Percentiles rank a stretch among this genome's conserved stretches.
These are phyloP conservation scores for Micrasema longulum DNA, from an alignment of 1,140 invertebrate genomes.

Conservation along the genomic window DNA sequence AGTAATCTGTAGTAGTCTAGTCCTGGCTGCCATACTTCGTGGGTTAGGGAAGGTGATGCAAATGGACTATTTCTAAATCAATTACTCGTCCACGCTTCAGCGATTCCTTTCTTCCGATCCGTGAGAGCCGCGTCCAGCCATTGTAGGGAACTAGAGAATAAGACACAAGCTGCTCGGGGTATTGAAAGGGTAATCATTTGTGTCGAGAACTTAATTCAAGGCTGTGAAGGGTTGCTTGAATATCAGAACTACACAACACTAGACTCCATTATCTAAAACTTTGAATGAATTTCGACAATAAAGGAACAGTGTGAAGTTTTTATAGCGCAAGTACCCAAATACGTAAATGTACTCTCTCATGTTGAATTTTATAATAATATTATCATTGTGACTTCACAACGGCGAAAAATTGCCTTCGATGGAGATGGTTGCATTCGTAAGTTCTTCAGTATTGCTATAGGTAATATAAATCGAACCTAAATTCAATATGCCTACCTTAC, in stretches of 20 bases:
- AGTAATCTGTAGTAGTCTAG: too few relatives aligned
- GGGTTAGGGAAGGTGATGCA: slow-evolving; percentile 4
- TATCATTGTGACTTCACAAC: too few relatives aligned
- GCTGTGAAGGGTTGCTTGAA: slow-evolving; percentile 23
- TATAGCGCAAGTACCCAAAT: too few relatives aligned
- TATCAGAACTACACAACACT: slow-evolving; percentile 2
- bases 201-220: slow-evolving; percentile 35
- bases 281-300: slow-evolving; percentile 23
- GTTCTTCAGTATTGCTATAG: too few relatives aligned
- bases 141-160: slow-evolving; percentile 1
- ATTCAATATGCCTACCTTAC: too few relatives aligned
- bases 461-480: too few relatives aligned
- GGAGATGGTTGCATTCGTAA: too few relatives aligned
- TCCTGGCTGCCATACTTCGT: neutral
- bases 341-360: too few relatives aligned
- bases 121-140: slow-evolving; percentile 19
- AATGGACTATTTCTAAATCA: slow-evolving; percentile 18
- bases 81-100: slow-evolving; percentile 22
- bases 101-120: slow-evolving; percentile 19
- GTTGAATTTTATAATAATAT: too few relatives aligned
- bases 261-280: slow-evolving; percentile 38
- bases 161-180: slow-evolving; percentile 21
- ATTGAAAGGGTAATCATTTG: slow-evolving; percentile 33
- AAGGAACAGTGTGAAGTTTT: too few relatives aligned
- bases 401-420: too few relatives aligned